Base-by-base conservation (phyloP, 2,113 vertebrate species). In the human (Homo sapiens) region DNA sequence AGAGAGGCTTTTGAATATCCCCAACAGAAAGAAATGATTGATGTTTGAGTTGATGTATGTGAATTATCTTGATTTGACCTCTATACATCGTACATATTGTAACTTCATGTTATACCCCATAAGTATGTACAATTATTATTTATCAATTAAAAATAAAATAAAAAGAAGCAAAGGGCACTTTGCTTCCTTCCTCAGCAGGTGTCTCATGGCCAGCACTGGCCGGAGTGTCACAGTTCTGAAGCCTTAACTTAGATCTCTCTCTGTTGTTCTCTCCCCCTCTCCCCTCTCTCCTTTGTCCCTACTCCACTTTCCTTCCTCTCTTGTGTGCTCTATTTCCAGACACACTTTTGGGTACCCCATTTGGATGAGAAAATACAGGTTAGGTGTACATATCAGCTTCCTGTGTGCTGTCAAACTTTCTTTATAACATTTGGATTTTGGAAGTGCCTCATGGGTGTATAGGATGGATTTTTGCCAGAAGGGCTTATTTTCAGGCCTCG, bases 141-240 rank as follows among this genome's bases (percentile, higher is more conserved):
- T 45, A 45, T 32, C 27, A 73, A 48, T 32, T 48, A 40, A 40
- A 40, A 73, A 68, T 5, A 40, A 40, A 73, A 68, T 5, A 76
- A 76, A 48, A 17, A 13, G 72, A 80, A 75, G 83, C 38, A 23
- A 68, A 84, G 22, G 20, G 16, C 1, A 3, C 40, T 8, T 12
- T 52, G 38, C 88, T 88, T 50, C 59, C 9, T 70, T 82, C 13
- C 40, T 85, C 43, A 40, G 32, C 35, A 61, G 35, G 2, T 32
- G 93, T 43, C 48, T 40, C 7, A 59, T 64, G 1, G n/a, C 70
- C 70, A 90, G 68, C 20, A 5, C 11, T 3, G 73, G n/a, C 20
- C 11, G 3, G 35, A 22, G 20, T 16, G 14, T 18, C 6, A 1
- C 1, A 0, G 0, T 38, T 5, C 43, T 12, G 48, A 2, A 23